A percentile compares a stretch with the other conserved stretches of the same genome.
phyloP scores from a whole-genome alignment of 2,888 invertebrate species.

The Brenthis daphne region DNA sequence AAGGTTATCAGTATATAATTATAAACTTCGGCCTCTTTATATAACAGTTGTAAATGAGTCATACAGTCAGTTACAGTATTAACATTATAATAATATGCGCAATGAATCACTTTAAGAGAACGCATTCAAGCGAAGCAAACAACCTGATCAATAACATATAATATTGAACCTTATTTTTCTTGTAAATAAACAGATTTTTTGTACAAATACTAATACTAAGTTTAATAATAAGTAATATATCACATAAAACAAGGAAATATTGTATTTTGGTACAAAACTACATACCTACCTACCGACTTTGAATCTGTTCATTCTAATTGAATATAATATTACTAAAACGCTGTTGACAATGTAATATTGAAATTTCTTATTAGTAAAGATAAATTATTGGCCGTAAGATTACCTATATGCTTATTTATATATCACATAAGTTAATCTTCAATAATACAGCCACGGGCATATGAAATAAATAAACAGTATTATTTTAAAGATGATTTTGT shows the following conservation, averaged over 20 bases:
- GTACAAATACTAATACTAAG: background rate
- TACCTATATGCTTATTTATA: no score
- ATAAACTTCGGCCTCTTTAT: conserved; percentile 11
- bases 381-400: no score
- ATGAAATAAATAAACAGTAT: no score
- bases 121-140: conserved; percentile 26
- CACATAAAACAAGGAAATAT: conserved; percentile 13
- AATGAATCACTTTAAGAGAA: conserved; percentile 31
- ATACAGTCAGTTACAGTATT: conserved; percentile 32
- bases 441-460: no score
- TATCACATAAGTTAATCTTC: no score
- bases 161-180: conserved; percentile 18
- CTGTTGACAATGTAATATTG: no score
- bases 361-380: no score
- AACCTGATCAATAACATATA: background rate
- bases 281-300: conserved; percentile 13
- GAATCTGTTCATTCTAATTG: background rate
- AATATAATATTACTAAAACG: no score
- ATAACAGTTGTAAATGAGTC: conserved; percentile 34
- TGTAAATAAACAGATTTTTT: conserved; percentile 6
- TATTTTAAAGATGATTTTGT: no score
- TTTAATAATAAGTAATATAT: background rate
- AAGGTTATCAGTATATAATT: background rate
- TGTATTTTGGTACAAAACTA: conserved; percentile 4
- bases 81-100: conserved; percentile 23